Evolutionary conservation across 1,140 invertebrate species (phyloP), one percentile per base, ranked within the genome.

Genomic region (Sycobia sp.): DNA sequence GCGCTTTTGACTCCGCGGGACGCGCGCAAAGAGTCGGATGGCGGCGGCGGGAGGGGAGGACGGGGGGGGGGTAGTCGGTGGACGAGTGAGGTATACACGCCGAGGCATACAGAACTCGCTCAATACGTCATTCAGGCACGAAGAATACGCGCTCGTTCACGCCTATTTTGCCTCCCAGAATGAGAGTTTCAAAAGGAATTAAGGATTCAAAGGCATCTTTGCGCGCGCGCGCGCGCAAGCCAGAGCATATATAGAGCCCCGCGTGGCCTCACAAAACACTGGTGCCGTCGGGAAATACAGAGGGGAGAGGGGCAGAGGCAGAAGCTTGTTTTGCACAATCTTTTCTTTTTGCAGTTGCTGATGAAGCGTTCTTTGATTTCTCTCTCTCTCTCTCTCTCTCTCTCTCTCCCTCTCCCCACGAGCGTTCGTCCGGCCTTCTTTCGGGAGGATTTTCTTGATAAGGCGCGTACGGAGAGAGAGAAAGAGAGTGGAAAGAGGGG

Each of bases 161-260:
- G 77, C 76, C 53, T 74, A 78, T 78, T 78, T 76, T 77, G 69
- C 74, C 54, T 78, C 69, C 71, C 73, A 76, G 79, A 82, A 82
- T 81, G 75, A 79, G 76, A 80, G 76, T 80, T 82, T 82, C 78
- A 82, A 81, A 82, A 77, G 78, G 77, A 81, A 81, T 81, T 82
- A 81, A 81, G 78, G 77, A 82, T 81, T 82, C 79, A 81, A 80
- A 82, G 76, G 78, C 77, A 80, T 80, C 79, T 80, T 82, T 76
- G 76, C 79, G 71, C 70, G 32, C 32, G 18, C 49, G 80, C 69
- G 73, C 71, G 29, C 29, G 29, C 29, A 11, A 32, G 29, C 29
- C n/a, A n/a, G n/a, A n/a, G n/a, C n/a, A n/a, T n/a, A n/a, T n/a
- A n/a, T n/a, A n/a, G n/a, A n/a, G n/a, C n/a, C n/a, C n/a, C n/a